Base-by-base conservation (phyloP, 2,888 invertebrate species). In the Cetonia aurata region DNA sequence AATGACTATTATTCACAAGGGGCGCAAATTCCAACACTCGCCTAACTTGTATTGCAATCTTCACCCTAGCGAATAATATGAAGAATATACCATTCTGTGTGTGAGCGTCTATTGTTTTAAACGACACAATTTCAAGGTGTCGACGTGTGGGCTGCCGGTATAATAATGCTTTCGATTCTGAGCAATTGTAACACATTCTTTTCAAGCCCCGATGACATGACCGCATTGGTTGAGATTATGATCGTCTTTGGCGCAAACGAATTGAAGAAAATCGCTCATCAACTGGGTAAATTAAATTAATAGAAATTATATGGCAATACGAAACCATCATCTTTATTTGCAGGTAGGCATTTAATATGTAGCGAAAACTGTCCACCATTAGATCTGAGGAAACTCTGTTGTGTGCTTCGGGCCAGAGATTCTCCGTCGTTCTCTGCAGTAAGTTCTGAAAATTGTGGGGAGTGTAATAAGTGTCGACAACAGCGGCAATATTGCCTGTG, bases 131-230 rank as follows among this genome's bases (percentile, higher is more conserved):
- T 55, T 55, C 8, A 31, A 88, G 93, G 93, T 72, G 93, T 96
- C 75, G 96, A 96, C 85, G 88, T 94, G 78, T 96, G 96, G 96
- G 94, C 96, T 59, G 90, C 90, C 52, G 96, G 96, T 70, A 92
- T 96, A 60, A 94, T 96, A 77, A 89, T 96, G 80, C 86, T 94
- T 4, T 91, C 91, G 62, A 88, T 94, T 75, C 86, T 96, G 44
- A 92, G 92, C 77, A 90, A 91, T 50, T 90, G 94, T 10, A 94
- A 93, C 86, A 95, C 95, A 65, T 93, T 96, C 83, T 94, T 96
- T 83, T 91, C 92, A 78, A 93, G 94, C 19, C 88, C 90, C 41
- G 94, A 94, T 83, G 93, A 94, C 80, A 85, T 90, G 73, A 88
- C 92, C 42, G 94, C 95, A 70, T 85, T 96, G 48, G 93, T 94